A percentile compares a stretch with the other conserved stretches of the same genome.
phyloP scores from a whole-genome alignment of 1,140 invertebrate species.

The Drosophila jambulina region DNA sequence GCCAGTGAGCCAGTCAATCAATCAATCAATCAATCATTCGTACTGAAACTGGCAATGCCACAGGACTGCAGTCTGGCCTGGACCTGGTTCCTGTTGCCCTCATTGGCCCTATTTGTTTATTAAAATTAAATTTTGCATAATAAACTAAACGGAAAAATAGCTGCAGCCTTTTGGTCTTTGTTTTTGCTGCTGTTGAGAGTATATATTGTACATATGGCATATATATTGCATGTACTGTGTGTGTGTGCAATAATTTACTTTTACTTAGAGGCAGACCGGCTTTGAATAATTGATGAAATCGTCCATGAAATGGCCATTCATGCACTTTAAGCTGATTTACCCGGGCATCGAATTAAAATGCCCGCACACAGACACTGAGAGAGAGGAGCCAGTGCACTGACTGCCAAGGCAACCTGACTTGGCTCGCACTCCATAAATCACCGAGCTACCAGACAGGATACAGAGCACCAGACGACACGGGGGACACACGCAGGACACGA shows the following conservation, averaged over 20 bases:
- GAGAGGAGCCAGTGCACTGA: slow-evolving; percentile 16
- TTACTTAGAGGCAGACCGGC: slow-evolving; percentile 24
- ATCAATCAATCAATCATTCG: slow-evolving; percentile 46
- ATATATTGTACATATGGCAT: neutral
- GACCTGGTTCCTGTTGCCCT: neutral
- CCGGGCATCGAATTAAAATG: slow-evolving; percentile 48
- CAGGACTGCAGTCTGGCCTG: neutral
- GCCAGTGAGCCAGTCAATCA: slow-evolving; percentile 15
- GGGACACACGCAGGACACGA: slow-evolving; percentile 4
- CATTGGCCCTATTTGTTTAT: slow-evolving; percentile 68
- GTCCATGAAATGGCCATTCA: slow-evolving; percentile 53
- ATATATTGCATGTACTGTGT: neutral
- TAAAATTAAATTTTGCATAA: slow-evolving; percentile 80
- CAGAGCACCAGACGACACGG: slow-evolving; percentile 9
- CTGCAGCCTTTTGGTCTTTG: slow-evolving; percentile 8
- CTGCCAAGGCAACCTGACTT: slow-evolving; percentile 19
- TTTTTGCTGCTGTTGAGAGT: slow-evolving; percentile 4
- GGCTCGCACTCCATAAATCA: slow-evolving; percentile 66
- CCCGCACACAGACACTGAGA: neutral
- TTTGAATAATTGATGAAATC: slow-evolving; percentile 72
- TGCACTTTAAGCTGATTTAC: slow-evolving; percentile 67
- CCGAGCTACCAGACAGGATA: slow-evolving; percentile 12
- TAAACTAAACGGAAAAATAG: slow-evolving; percentile 64
- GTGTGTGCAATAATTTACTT: slow-evolving; percentile 38
- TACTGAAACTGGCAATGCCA: slow-evolving; percentile 20